These are phyloP conservation scores for Lithosia quadra DNA, from an alignment of 2,888 invertebrate species.

Conservation along the genomic window DNA sequence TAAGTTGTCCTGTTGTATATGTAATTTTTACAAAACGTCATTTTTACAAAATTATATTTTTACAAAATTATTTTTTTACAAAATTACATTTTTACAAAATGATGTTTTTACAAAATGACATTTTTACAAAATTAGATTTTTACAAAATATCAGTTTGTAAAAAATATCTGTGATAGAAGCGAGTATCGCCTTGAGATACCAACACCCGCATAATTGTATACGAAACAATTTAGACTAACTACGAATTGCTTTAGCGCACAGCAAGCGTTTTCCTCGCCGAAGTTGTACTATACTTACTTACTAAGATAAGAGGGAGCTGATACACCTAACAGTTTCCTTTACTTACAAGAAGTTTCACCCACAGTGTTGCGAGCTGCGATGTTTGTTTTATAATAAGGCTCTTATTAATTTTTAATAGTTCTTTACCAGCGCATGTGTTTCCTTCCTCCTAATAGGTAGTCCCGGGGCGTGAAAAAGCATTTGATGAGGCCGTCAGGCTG, in stretches of 20 bases:
- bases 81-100: too few relatives aligned
- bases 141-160: too few relatives aligned
- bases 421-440: too few relatives aligned
- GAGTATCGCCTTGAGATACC: background rate
- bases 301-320: background rate
- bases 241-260: background rate
- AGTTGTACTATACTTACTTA: background rate
- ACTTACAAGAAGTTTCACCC: background rate
- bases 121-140: too few relatives aligned
- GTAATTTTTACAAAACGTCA: too few relatives aligned
- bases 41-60: too few relatives aligned
- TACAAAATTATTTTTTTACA: too few relatives aligned
- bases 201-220: background rate
- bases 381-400: background rate
- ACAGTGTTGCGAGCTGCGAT: background rate
- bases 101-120: too few relatives aligned
- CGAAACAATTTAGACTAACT: background rate
- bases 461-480: too few relatives aligned
- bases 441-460: too few relatives aligned
- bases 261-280: background rate
- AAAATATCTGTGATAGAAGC: background rate
- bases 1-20: too few relatives aligned
- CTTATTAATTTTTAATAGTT: slow-evolving; percentile 1
- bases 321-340: background rate
- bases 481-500: too few relatives aligned